phyloP scores from a whole-genome alignment of 1,140 invertebrate genomes.

The Nasonia longicornis region DNA sequence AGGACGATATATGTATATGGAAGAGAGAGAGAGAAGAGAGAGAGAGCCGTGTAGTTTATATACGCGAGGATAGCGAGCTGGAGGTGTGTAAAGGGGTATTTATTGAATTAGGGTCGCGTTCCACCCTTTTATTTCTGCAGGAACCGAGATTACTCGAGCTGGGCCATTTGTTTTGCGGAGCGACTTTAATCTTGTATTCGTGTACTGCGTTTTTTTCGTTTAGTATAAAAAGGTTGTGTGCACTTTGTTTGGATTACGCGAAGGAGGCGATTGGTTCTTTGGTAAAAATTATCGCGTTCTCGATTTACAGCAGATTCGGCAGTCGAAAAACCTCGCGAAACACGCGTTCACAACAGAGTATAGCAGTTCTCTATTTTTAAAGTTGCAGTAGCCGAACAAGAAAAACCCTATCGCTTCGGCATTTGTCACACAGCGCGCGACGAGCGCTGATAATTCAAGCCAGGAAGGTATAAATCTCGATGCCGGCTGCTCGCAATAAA shows the following conservation, averaged over 20 bases:
- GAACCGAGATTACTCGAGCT: neutral
- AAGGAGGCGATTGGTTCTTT: neutral
- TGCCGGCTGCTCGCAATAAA: conserved; percentile 17
- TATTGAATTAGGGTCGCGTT: conserved; percentile 20
- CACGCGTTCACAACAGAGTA: neutral
- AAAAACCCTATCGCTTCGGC: conserved; percentile 2
- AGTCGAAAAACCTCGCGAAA: neutral
- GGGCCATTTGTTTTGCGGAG: neutral
- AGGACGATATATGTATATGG: neutral
- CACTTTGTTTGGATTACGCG: neutral
- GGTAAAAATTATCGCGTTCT: neutral
- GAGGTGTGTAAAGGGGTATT: conserved; percentile 10
- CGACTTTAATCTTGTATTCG: neutral
- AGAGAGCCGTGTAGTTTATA: neutral
- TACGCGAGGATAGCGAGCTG: no score
- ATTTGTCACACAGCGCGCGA: conserved; percentile 8
- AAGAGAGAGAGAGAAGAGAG: neutral
- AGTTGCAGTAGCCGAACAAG: neutral
- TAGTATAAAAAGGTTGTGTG: neutral
- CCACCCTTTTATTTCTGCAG: neutral
- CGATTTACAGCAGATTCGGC: neutral
- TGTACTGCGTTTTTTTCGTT: neutral
- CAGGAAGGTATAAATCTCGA: conserved; percentile 41
- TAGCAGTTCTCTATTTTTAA: conserved; percentile 2
- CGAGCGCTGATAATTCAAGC: conserved; percentile 30